Conservation (phyloP, 2,888 invertebrate species). For the Nebria salina region DNA sequence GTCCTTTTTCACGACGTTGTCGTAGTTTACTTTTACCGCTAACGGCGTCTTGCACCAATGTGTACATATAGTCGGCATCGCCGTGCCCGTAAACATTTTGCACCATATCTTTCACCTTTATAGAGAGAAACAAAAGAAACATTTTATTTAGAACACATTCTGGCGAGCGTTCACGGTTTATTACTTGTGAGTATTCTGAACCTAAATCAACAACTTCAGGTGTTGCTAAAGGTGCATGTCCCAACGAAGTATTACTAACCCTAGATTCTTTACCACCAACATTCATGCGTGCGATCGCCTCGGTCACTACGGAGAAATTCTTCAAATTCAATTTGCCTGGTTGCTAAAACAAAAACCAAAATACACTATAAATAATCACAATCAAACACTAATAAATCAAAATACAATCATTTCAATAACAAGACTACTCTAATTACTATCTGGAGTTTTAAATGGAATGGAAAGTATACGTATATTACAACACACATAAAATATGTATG, state of each 20-base stretch:
- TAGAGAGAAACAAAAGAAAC: slow-evolving; percentile 32
- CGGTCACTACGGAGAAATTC: slow-evolving; percentile 88
- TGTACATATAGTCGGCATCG: slow-evolving; percentile 73
- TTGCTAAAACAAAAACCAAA: slow-evolving; percentile 67
- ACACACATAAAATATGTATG: too few species aligned
- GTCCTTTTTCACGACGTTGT: slow-evolving; percentile 72
- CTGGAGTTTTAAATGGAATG: too few species aligned
- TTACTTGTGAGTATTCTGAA: slow-evolving; percentile 76
- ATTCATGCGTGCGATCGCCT: slow-evolving; percentile 80
- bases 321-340: slow-evolving; percentile 91
- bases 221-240: slow-evolving; percentile 79
- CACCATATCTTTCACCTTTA: slow-evolving; percentile 68
- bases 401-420: slow-evolving; percentile 3
- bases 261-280: slow-evolving; percentile 66
- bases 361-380: slow-evolving; percentile 34
- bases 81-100: slow-evolving; percentile 65
- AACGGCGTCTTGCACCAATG: slow-evolving; percentile 73
- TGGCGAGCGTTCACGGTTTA: not conserved
- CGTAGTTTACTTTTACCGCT: slow-evolving; percentile 69
- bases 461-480: too few species aligned
- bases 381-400: slow-evolving; percentile 28
- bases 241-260: slow-evolving; percentile 64
- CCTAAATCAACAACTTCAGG: slow-evolving; percentile 81
- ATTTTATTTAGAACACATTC: slow-evolving; percentile 16
- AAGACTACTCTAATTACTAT: too few species aligned